Base-by-base conservation (phyloP, 2,888 invertebrate genomes). In the Orthosia gothica region DNA sequence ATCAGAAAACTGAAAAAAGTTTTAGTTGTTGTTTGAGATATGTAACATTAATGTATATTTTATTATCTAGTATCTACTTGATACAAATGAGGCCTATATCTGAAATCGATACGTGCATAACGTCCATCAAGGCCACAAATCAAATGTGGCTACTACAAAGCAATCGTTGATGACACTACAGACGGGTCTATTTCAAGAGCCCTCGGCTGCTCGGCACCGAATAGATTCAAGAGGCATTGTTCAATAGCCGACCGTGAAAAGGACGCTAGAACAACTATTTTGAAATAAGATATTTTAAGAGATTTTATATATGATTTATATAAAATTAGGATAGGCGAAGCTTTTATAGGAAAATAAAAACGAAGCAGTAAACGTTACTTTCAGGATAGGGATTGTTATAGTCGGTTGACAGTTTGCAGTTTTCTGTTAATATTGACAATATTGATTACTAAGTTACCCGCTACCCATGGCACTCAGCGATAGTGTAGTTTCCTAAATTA, bases 121-220 rank as follows among this genome's bases (percentile, higher is more conserved):
- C 13, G 11, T n/a, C 40, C 13, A 47, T 58, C 70, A 54, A 81
- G 55, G 49, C 62, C 62, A 15, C 9, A 54, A 57, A 76, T 68
- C 55, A 65, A 79, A 81, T 23, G 81, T 68, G 47, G 63, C 50
- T 23, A 50, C 40, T 13, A 80, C 54, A 69, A 69, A 66, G 80
- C 26, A 54, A 57, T 54, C 13, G 23, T 23, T 52, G 7, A 47
- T 63, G 69, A 18, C 20, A 55, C 47, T 54, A 59, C 52, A 54
- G 20, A 50, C 16, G 65, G 68, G 45, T 63, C 40, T 69, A 50
- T 62, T 66, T 66, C 23, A 63, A 81, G 74, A 50, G 52, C 74
- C 20, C 69, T 80, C n/a, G 45, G n/a, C 32, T 32, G 40, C 18
- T 57, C 50, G 18, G 55, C 54, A 26, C n/a, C 20, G 50, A 50